Evolutionary conservation across 1,140 invertebrate genomes (phyloP), one percentile per base, ranked within the genome.

Genomic region (Polypedilum pembai): DNA sequence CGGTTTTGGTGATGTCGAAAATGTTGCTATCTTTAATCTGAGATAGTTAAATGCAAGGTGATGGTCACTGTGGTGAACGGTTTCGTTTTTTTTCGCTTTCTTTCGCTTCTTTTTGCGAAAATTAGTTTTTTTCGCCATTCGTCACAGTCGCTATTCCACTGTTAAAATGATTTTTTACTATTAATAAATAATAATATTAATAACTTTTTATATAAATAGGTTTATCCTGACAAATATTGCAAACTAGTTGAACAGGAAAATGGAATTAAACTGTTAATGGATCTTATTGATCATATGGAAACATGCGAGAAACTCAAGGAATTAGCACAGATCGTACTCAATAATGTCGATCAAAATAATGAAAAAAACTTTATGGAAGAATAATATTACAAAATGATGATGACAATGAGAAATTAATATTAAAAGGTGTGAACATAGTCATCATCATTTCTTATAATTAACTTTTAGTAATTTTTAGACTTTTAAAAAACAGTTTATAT

Each of bases 161-260:
- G n/a, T n/a, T n/a, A n/a, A n/a, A n/a, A n/a, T n/a, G n/a, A n/a
- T n/a, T n/a, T n/a, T n/a, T n/a, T n/a, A n/a, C n/a, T n/a, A n/a
- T n/a, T n/a, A n/a, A n/a, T n/a, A n/a, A n/a, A n/a, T n/a, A n/a
- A n/a, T n/a, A n/a, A n/a, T n/a, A n/a, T n/a, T n/a, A n/a, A n/a
- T n/a, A n/a, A n/a, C n/a, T n/a, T 33, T 1, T 33, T 33, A 33
- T 5, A 33, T 5, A 33, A 21, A 1, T 56, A 81, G 81, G 81
- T 82, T 45, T 82, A 82, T 77, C 81, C 94, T 41, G 88, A 91
- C 17, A 98, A 97, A 83, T 98, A 98, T 83, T 98, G 95, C 82
- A 84, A 84, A 74, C 85, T 98, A 77, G 87, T 98, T 10, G 89
- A 92, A 77, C 85, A 88, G 73, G 96, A 98, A 85, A 91, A 91